phyloP scores from a whole-genome alignment of 2,888 invertebrate species.

The Drosophila mettleri region DNA sequence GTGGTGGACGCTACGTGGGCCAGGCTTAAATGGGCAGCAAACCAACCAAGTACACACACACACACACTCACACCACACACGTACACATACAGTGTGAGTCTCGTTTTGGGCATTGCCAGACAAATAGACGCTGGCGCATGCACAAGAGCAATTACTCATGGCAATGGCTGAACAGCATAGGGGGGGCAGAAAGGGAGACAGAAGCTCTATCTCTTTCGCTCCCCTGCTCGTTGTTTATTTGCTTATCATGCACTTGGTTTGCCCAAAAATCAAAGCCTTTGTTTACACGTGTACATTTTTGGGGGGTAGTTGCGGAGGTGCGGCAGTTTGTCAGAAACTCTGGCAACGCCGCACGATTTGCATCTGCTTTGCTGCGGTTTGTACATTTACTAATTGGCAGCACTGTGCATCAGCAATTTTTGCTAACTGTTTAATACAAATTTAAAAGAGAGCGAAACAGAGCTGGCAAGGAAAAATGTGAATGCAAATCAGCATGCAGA shows the following conservation, averaged over 20 bases:
- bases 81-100: background rate
- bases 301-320: too few species aligned
- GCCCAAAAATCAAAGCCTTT: constrained; percentile 68
- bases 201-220: constrained; percentile 2
- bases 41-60: constrained; percentile 44
- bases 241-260: constrained; percentile 56
- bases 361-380: constrained; percentile 10
- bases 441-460: background rate
- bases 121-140: constrained; percentile 51
- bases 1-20: constrained; percentile 41
- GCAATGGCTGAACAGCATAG: too few species aligned
- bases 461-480: background rate
- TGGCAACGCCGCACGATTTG: constrained; percentile 8
- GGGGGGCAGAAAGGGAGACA: background rate
- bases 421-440: constrained; percentile 28
- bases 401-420: constrained; percentile 14
- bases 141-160: constrained; percentile 73
- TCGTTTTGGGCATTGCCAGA: constrained; percentile 14
- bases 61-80: constrained; percentile 7
- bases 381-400: constrained; percentile 44
- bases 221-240: constrained; percentile 49
- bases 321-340: too few species aligned
- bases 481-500: constrained; percentile 50
- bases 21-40: constrained; percentile 65
- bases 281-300: constrained; percentile 25